A percentile compares a stretch with the other conserved stretches of the same genome.
Conservation (phyloP, 2,888 invertebrate species). For the Sclerodermus sp. region DNA sequence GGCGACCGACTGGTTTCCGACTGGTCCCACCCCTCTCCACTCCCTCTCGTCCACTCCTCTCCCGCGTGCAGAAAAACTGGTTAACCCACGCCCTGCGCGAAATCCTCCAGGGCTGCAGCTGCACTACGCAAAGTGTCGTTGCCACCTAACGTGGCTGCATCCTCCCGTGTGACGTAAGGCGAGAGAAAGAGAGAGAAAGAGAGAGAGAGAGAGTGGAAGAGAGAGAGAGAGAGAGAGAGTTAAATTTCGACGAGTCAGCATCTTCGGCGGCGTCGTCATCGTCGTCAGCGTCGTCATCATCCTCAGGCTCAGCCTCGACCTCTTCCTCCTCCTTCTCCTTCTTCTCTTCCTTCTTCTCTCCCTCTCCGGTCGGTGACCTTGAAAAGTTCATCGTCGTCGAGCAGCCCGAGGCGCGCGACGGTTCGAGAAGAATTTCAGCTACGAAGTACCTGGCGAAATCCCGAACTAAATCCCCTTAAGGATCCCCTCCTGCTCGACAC, state of each 20-base stretch:
- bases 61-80: constrained; percentile 27
- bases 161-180: constrained; percentile 23
- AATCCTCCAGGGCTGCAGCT: constrained; percentile 27
- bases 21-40: background rate
- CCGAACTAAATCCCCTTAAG: no score
- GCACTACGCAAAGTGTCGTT: constrained; percentile 24
- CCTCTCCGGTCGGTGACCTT: constrained; percentile 21
- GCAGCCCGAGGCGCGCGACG: constrained; percentile 8
- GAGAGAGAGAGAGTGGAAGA: constrained; percentile 3
- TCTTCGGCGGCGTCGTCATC: constrained; percentile 8
- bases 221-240: background rate
- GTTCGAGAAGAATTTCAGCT: no score
- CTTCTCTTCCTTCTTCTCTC: constrained; percentile 1
- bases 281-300: constrained; percentile 5
- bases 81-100: constrained; percentile 33
- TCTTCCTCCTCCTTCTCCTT: background rate
- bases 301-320: background rate
- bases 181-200: constrained; percentile 7
- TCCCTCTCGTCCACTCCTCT: background rate
- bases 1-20: constrained; percentile 8
- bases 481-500: no score
- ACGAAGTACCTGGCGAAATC: no score
- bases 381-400: constrained; percentile 25
- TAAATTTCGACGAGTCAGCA: constrained; percentile 29
- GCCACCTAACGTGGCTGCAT: constrained; percentile 27